Conservation (phyloP, 2,113 vertebrate genomes). For the Canis aureus region DNA sequence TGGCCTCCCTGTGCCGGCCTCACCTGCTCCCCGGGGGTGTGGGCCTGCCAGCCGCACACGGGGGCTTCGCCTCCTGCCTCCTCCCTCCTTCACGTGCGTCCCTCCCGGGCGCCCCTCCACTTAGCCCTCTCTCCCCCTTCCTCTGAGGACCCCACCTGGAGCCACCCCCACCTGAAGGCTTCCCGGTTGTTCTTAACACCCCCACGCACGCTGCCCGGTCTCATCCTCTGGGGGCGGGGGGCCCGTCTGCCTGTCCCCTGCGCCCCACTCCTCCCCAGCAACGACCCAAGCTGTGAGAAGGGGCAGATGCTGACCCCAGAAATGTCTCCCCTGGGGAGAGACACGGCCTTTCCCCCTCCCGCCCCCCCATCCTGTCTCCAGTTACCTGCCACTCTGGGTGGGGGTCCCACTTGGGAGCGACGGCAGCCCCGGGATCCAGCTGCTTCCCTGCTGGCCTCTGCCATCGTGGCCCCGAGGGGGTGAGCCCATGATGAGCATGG, state of each 20-base stretch:
- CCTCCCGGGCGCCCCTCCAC: background rate
- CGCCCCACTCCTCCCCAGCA: accelerated
- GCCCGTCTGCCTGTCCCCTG: background rate
- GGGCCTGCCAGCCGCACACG: background rate
- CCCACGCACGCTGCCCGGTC: background rate
- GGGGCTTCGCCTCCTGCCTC: background rate
- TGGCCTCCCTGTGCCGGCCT: background rate
- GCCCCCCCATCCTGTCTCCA: accelerated
- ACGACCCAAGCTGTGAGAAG: background rate
- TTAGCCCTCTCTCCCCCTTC: background rate
- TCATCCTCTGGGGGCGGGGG: accelerated
- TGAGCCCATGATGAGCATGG: accelerated
- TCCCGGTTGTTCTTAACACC: accelerated
- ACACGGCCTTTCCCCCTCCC: background rate
- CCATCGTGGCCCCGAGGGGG: accelerated
- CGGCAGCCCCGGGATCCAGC: background rate
- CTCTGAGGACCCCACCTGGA: background rate
- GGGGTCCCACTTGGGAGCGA: no score
- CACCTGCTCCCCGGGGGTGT: background rate
- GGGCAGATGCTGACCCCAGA: background rate
- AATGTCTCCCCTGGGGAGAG: background rate
- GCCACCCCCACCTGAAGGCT: background rate
- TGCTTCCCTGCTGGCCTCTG: background rate
- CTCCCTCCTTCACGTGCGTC: background rate
- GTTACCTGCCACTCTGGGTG: background rate